A percentile compares a stretch with the other conserved stretches of the same genome.
phyloP scores from a whole-genome alignment of 2,888 invertebrate species.

The Phoenoteleia sp. region DNA sequence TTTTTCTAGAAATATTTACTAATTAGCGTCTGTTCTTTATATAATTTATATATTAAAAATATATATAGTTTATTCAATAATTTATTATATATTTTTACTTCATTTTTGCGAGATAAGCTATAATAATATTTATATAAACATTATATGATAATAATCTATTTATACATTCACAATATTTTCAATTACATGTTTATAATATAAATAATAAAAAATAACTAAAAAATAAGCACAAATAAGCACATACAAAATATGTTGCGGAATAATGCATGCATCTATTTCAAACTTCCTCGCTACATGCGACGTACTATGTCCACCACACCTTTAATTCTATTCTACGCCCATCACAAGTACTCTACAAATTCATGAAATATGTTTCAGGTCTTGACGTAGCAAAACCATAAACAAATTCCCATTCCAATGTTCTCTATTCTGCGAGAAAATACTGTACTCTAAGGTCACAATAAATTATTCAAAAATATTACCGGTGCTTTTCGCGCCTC shows the following conservation, averaged over 20 bases:
- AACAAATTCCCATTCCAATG: neutral
- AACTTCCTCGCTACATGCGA: slow-evolving; percentile 14
- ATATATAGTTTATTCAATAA: too few relatives aligned
- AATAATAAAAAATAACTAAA: too few relatives aligned
- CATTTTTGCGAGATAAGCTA: too few relatives aligned
- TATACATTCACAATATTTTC: too few relatives aligned
- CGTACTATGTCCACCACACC: slow-evolving; percentile 8
- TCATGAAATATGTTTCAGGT: slow-evolving; percentile 32
- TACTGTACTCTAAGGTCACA: neutral
- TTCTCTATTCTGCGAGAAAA: neutral
- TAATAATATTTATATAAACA: too few relatives aligned
- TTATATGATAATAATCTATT: too few relatives aligned
- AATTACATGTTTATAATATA: too few relatives aligned
- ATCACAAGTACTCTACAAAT: slow-evolving; percentile 22
- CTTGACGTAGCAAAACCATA: slow-evolving; percentile 7
- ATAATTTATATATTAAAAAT: too few relatives aligned
- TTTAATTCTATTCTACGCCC: slow-evolving; percentile 26
- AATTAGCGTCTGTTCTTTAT: too few relatives aligned
- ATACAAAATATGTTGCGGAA: slow-evolving; percentile 26
- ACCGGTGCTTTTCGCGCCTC: neutral
- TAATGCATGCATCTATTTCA: slow-evolving; percentile 36
- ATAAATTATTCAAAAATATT: neutral
- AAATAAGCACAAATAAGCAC: too few relatives aligned
- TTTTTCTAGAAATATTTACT: too few relatives aligned
- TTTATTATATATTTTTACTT: too few relatives aligned